Evolutionary conservation across 2,797 vertebrate genomes (phyloP).

Genomic region (Salmo trutta): DNA sequence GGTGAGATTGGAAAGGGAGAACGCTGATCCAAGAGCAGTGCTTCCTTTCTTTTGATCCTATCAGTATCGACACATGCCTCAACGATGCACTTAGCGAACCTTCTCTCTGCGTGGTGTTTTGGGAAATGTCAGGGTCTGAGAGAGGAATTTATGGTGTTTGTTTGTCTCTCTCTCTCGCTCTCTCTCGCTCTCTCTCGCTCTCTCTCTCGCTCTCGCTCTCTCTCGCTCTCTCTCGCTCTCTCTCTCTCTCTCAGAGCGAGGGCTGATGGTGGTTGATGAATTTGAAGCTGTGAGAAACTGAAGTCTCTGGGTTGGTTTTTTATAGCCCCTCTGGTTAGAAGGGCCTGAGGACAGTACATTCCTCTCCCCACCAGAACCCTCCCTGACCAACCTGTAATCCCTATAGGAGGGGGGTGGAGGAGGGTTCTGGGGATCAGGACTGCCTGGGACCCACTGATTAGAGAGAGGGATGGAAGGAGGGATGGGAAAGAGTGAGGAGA

Average conservation of each 20-base stretch:
- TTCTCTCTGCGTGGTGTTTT: no score
- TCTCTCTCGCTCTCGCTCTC: not conserved
- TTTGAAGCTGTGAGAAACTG: not conserved
- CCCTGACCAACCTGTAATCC: conserved; percentile 63
- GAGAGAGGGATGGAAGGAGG: conserved; percentile 17
- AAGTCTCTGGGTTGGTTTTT: conserved; percentile 10
- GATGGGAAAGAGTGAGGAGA: not conserved
- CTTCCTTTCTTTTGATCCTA: no score
- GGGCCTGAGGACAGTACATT: conserved; percentile 46
- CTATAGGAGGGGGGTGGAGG: conserved; percentile 48
- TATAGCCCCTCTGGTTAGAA: conserved; percentile 30
- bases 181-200: conserved; percentile 1
- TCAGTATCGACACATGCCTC: no score
- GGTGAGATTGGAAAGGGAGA: no score
- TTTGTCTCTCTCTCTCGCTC: conserved; percentile 20
- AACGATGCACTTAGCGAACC: no score
- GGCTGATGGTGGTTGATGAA: conserved; percentile 14
- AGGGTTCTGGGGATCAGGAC: conserved; percentile 34
- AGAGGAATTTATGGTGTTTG: conserved; percentile 58
- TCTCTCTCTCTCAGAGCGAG: no score
- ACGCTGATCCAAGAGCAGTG: no score
- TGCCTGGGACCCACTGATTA: conserved; percentile 47
- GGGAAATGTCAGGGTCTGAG: not conserved
- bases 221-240: not conserved
- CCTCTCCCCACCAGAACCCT: conserved; percentile 12